A percentile compares a stretch with the other conserved stretches of the same genome.
phyloP scores from a whole-genome alignment of 2,888 invertebrate species.

The Hipparchia semele region DNA sequence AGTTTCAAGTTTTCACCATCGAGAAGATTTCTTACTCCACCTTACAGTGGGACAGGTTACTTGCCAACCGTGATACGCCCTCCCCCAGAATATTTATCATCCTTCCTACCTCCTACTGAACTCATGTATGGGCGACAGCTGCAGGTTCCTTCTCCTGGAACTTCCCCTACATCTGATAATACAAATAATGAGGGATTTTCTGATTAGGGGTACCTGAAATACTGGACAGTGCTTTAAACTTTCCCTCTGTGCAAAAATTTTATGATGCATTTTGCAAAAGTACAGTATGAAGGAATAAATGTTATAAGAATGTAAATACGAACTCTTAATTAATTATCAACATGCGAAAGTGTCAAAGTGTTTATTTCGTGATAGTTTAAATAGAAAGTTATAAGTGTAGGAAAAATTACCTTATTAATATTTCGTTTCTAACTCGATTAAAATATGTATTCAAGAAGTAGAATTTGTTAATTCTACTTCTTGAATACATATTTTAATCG shows the following conservation, averaged over 20 bases:
- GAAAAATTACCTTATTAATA: background rate
- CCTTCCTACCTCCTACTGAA: constrained; percentile 75
- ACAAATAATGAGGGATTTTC: constrained; percentile 79
- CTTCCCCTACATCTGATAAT: constrained; percentile 78
- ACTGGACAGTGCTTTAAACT: constrained; percentile 54
- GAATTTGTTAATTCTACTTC: no score
- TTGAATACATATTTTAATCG: no score
- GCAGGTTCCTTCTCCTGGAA: constrained; percentile 75
- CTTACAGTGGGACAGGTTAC: constrained; percentile 92
- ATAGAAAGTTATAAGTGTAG: background rate
- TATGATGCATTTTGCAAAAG: background rate
- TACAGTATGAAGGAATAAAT: background rate
- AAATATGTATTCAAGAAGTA: background rate
- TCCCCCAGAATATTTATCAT: constrained; percentile 76
- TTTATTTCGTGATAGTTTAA: background rate
- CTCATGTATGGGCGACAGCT: constrained; percentile 75
- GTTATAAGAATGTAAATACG: background rate
- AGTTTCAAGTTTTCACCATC: constrained; percentile 86
- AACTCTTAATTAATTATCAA: background rate
- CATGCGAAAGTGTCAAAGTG: background rate
- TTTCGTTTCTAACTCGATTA: background rate
- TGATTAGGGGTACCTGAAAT: constrained; percentile 63
- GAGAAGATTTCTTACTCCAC: constrained; percentile 91
- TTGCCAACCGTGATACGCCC: constrained; percentile 89
- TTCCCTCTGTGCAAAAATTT: constrained; percentile 15